These are phyloP conservation scores for Seira sanloemensis DNA, from an alignment of 2,888 invertebrate genomes.

Conservation along the genomic window DNA sequence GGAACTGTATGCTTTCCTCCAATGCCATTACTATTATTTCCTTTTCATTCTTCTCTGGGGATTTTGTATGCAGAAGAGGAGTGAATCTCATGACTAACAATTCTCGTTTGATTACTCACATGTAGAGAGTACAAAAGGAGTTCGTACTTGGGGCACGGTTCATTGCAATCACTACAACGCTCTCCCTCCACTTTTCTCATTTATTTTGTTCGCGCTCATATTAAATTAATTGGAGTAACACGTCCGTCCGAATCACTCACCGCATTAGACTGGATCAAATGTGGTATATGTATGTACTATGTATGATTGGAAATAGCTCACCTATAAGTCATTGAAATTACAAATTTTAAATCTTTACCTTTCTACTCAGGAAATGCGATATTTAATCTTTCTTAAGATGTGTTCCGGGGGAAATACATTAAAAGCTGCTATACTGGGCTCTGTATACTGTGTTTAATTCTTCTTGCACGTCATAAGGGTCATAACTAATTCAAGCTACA, in stretches of 20 bases:
- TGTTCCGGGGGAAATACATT: not conserved
- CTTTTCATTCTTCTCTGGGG: conserved; percentile 9
- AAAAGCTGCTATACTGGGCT: not conserved
- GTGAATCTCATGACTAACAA: not conserved
- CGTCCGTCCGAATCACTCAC: conserved; percentile 29
- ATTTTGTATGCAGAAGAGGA: conserved; percentile 5
- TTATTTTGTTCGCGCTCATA: conserved; percentile 47
- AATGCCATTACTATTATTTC: conserved; percentile 12
- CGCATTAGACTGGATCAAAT: not conserved
- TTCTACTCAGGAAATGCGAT: not conserved
- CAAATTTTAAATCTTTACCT: not conserved
- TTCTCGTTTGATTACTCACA: not conserved
- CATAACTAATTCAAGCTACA: not conserved
- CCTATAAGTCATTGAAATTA: not conserved
- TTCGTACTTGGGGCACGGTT: too few species aligned
- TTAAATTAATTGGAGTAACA: conserved; percentile 59
- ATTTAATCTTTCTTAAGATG: not conserved
- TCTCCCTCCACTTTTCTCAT: conserved; percentile 22
- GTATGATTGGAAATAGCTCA: not conserved
- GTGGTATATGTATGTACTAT: not conserved
- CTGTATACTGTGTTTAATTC: not conserved
- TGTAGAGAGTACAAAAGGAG: too few species aligned
- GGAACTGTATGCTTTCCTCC: not conserved
- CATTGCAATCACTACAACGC: too few species aligned
- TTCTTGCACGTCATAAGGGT: not conserved